These are phyloP conservation scores for Meganola albula DNA, from an alignment of 2,888 invertebrate genomes.

Conservation along the genomic window DNA sequence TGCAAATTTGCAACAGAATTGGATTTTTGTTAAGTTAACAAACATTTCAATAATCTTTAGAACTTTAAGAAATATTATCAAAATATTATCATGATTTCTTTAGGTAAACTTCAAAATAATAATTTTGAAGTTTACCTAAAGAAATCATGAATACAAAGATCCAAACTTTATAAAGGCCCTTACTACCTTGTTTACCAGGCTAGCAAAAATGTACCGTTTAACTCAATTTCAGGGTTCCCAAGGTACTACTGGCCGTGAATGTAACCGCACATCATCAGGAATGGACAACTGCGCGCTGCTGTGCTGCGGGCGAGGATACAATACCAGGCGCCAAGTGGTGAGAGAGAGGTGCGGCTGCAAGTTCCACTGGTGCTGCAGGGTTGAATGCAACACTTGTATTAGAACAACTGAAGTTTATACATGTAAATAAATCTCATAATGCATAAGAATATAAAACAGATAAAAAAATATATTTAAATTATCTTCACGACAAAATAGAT, in stretches of 20 bases:
- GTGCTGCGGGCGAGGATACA: constrained; percentile 96
- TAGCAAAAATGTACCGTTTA: background rate
- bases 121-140: too few relatives aligned
- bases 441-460: background rate
- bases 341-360: constrained; percentile 94
- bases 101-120: too few relatives aligned
- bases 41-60: too few relatives aligned
- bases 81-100: too few relatives aligned
- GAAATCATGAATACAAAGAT: too few relatives aligned
- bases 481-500: background rate
- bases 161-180: too few relatives aligned
- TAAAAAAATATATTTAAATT: background rate
- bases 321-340: constrained; percentile 86
- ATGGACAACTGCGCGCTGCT: constrained; percentile 92
- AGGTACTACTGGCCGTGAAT: constrained; percentile 84
- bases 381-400: constrained; percentile 93
- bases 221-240: constrained; percentile 48
- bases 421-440: constrained; percentile 86
- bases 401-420: constrained; percentile 88
- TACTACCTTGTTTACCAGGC: too few relatives aligned
- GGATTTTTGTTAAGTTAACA: too few relatives aligned
- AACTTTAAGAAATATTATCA: too few relatives aligned
- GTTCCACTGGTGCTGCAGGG: constrained; percentile 97
- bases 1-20: too few relatives aligned
- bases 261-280: constrained; percentile 85